Evolutionary conservation across 2,113 vertebrate species (phyloP), one percentile per base, ranked within the genome.

Genomic region (Percopsis transmontana): DNA sequence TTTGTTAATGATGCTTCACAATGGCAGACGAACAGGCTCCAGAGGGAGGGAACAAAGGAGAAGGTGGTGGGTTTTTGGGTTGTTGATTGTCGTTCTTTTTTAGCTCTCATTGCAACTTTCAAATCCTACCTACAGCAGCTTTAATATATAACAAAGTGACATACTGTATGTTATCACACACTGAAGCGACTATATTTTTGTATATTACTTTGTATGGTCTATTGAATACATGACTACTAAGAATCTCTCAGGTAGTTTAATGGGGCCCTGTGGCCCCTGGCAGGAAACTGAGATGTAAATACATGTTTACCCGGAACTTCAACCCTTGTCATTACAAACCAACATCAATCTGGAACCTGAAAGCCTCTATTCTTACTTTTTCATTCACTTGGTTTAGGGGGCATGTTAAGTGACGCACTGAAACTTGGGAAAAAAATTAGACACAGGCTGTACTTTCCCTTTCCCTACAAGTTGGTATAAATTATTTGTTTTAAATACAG

Each of bases 211-310:
- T 41, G 14, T 66, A 40, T 58, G 52, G 53, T 71, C 33, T 44
- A 16, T 47, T 24, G 65, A 42, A 51, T n/a, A 58, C 48, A 55
- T 65, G 67, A 58, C 19, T 50, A 64, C 1, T 24, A 57, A 81
- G 65, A 86, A 85, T 87, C 62, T 87, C 10, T 55, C 72, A 82
- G 56, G 19, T 67, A 63, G 44, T 66, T 79, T 27, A 20, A 68
- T 2, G 41, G 20, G 42, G 40, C 44, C 66, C 47, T 1, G 11
- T 13, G 51, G 63, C 41, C 63, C 56, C 77, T 63, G 66, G 20
- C 74, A 84, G 52, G 63, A 79, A 69, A n/a, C 13, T 77, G 72
- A 79, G 64, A 79, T 58, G 45, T 80, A n/a, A 12, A 2, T 53
- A 23, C n/a, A 44, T 41, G 13, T 52, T 19, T 40, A 54, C 82